phyloP scores from a whole-genome alignment of 1,140 invertebrate species.

The Drosophila micromelanica region DNA sequence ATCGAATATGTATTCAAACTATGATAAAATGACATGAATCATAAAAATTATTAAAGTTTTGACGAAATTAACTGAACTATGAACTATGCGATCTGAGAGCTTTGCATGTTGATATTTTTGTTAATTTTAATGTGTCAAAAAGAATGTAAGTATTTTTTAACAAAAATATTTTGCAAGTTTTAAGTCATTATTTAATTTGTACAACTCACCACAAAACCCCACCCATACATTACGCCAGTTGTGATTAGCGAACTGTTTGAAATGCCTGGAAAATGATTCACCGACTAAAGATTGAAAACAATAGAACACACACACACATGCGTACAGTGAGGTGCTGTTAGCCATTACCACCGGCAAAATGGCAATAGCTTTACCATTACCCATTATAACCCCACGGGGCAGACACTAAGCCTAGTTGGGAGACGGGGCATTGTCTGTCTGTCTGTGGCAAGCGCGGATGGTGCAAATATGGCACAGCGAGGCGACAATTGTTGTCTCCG shows the following conservation, averaged over 20 bases:
- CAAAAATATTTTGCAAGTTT: too few species aligned
- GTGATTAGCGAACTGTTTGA: conserved; percentile 52
- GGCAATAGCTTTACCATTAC: conserved; percentile 10
- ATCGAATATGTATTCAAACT: too few species aligned
- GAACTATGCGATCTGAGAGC: too few species aligned
- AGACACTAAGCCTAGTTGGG: conserved; percentile 48
- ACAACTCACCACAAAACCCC: background rate
- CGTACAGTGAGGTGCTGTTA: conserved; percentile 9
- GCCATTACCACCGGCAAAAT: conserved; percentile 18
- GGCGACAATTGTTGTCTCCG: conserved; percentile 83
- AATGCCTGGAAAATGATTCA: conserved; percentile 64
- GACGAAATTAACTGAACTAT: too few species aligned
- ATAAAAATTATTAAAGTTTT: too few species aligned
- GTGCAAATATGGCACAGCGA: conserved; percentile 79
- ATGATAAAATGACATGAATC: too few species aligned
- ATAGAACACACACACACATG: background rate
- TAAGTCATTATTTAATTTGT: too few species aligned
- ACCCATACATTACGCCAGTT: conserved; percentile 62
- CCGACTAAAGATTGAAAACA: conserved; percentile 17
- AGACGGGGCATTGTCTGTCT: conserved; percentile 65
- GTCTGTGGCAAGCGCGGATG: conserved; percentile 41
- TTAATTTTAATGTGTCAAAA: too few species aligned
- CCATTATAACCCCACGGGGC: conserved; percentile 49
- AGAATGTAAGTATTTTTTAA: too few species aligned
- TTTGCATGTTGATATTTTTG: too few species aligned